Evolutionary conservation across 2,888 invertebrate genomes (phyloP).

Genomic region (Isoperla grammatica): DNA sequence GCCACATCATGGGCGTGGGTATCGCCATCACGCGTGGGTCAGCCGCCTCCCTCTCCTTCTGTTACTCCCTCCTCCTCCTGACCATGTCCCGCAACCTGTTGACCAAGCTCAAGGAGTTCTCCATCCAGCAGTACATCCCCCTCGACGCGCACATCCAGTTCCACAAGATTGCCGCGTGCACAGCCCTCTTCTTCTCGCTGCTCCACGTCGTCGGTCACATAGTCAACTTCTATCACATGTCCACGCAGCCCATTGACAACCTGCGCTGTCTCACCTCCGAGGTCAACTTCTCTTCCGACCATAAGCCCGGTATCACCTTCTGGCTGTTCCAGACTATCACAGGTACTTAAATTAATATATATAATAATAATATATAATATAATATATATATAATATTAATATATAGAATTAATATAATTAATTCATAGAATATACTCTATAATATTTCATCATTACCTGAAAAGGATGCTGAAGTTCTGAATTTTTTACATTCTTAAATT

Average conservation of each 20-base stretch:
- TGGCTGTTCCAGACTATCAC: conserved; percentile 96
- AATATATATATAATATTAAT: too few species aligned
- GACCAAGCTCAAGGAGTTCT: conserved; percentile 89
- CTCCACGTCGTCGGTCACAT: conserved; percentile 92
- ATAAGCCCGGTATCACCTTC: conserved; percentile 87
- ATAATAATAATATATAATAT: too few species aligned
- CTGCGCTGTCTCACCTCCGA: conserved; percentile 88
- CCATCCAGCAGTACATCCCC: conserved; percentile 89
- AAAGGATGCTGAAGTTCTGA: too few species aligned
- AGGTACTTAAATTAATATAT: conserved; percentile 49
- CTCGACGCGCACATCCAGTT: conserved; percentile 94
- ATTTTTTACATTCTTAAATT: too few species aligned
- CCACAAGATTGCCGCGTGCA: conserved; percentile 94
- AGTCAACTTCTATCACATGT: conserved; percentile 96
- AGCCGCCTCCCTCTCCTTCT: conserved; percentile 90
- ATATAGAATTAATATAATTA: too few species aligned
- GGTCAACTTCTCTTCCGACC: conserved; percentile 90
- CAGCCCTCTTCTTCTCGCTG: conserved; percentile 87
- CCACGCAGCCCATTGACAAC: conserved; percentile 91
- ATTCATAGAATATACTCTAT: too few species aligned
- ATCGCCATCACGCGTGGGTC: conserved; percentile 93
- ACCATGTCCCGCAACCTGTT: conserved; percentile 91
- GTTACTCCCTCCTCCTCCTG: conserved; percentile 82
- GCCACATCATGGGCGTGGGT: conserved; percentile 96
- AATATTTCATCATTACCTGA: too few species aligned